Conservation (phyloP, 1,140 invertebrate species). For the Latrodectus geometricus region DNA sequence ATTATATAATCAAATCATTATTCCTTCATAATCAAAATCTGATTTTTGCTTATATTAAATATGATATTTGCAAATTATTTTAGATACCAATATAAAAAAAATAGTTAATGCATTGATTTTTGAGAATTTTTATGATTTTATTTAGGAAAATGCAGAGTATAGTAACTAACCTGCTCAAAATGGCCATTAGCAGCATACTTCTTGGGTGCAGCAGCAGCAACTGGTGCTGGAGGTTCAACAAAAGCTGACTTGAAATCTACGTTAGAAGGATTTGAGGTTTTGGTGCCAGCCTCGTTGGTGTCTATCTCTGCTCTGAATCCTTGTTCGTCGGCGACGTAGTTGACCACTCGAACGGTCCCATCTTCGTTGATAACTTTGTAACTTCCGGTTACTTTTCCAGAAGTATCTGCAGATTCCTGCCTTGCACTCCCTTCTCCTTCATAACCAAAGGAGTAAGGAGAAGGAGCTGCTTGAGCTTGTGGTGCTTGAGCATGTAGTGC, state of each 20-base stretch:
- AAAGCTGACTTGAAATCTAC: conserved; percentile 22
- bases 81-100: too few species aligned
- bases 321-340: conserved; percentile 44
- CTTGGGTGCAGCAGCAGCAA: not conserved
- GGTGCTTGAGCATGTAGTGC: too few species aligned
- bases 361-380: conserved; percentile 64
- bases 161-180: not conserved
- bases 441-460: conserved; percentile 52
- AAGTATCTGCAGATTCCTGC: conserved; percentile 55
- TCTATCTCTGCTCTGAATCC: conserved; percentile 54
- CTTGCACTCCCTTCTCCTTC: conserved; percentile 47
- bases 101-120: too few species aligned
- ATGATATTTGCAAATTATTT: too few species aligned
- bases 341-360: conserved; percentile 60
- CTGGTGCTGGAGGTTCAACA: conserved; percentile 21
- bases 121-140: too few species aligned
- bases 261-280: conserved; percentile 32
- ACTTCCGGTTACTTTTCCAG: conserved; percentile 60
- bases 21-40: too few species aligned
- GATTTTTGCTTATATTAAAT: too few species aligned
- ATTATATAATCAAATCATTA: too few species aligned
- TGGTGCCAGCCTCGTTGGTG: conserved; percentile 51
- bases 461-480: not conserved
- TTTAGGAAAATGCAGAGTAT: too few species aligned
- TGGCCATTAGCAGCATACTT: not conserved